Evolutionary conservation across 2,797 vertebrate genomes (phyloP), one percentile per base, ranked within the genome.

Genomic region (Lindbergichthys nudifrons): DNA sequence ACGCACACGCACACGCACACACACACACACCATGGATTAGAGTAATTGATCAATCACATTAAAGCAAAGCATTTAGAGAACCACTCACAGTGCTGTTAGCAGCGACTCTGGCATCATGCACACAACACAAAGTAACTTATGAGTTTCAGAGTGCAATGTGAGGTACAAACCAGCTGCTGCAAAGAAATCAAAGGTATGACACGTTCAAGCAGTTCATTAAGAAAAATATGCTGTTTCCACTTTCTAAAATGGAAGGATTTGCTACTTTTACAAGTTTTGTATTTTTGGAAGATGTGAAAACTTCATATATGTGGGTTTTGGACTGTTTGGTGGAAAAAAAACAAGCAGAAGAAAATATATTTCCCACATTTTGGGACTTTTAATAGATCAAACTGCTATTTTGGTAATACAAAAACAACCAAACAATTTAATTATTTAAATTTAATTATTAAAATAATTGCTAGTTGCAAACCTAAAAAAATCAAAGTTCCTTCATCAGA

Each of bases 1-100:
- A 39, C 59, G 46, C 52, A 53, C 58, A 42, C 48, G 48, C 45
- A 21, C 51, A 26, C 61, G 56, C 58, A 43, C 32, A 59, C 45
- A 41, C 65, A 46, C 41, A 50, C 46, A 72, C 19, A 43, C 21
- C 54, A 72, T 77, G 70, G 64, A 85, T 82, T 87, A 71, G 79
- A 85, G 63, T 79, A 81, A 68, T 53, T 78, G 66, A 65, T 70
- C 85, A 83, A 89, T 86, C 74, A 73, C 70, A 76, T 87, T 80
- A 82, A 56, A 66, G 48, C 52, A 54, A 46, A 82, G 69, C 71
- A 65, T 77, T 81, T 57, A 50, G 70, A 66, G 32, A 51, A 68
- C 15, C 63, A 79, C 67, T 70, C 46, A 71, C 65, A 62, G 64
- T 41, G 56, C 46, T 59, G 5, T 56, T 59, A 54, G 47, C 42